These are phyloP conservation scores for Jordanella pulchra DNA, from an alignment of 2,797 vertebrate species.

Conservation along the genomic window DNA sequence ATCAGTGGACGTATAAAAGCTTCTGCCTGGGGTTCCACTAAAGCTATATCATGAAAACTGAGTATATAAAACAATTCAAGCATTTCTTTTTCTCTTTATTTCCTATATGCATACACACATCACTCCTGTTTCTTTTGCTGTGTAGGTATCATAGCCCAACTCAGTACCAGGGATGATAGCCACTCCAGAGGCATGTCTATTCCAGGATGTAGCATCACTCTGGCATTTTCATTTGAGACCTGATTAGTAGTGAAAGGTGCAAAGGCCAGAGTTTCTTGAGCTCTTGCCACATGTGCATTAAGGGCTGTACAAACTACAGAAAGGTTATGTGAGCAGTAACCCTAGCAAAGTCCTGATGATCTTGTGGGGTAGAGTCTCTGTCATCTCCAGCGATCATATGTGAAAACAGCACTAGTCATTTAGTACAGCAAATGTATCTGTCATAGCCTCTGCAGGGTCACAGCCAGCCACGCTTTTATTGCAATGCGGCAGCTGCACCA, in stretches of 20 bases:
- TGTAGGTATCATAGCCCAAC: constrained; percentile 1
- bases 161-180: background rate
- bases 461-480: constrained; percentile 58
- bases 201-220: background rate
- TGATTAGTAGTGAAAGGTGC: constrained; percentile 9
- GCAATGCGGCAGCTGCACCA: constrained; percentile 69
- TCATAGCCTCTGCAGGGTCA: constrained; percentile 51
- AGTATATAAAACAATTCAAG: constrained; percentile 15
- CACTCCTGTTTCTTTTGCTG: background rate
- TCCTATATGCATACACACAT: constrained; percentile 6
- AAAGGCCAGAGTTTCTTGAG: constrained; percentile 28
- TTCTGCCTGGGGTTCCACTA: constrained; percentile 26
- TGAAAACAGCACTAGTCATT: constrained; percentile 28
- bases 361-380: background rate
- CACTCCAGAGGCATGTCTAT: constrained; percentile 11
- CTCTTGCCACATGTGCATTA: background rate
- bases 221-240: constrained; percentile 28
- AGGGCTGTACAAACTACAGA: background rate
- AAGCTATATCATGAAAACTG: constrained; percentile 13
- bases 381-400: background rate
- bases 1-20: constrained; percentile 9
- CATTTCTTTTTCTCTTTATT: background rate
- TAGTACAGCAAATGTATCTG: constrained; percentile 42
- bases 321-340: background rate
- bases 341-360: background rate